These are phyloP conservation scores for Nowickia ferox DNA, from an alignment of 2,888 invertebrate species.

Conservation along the genomic window DNA sequence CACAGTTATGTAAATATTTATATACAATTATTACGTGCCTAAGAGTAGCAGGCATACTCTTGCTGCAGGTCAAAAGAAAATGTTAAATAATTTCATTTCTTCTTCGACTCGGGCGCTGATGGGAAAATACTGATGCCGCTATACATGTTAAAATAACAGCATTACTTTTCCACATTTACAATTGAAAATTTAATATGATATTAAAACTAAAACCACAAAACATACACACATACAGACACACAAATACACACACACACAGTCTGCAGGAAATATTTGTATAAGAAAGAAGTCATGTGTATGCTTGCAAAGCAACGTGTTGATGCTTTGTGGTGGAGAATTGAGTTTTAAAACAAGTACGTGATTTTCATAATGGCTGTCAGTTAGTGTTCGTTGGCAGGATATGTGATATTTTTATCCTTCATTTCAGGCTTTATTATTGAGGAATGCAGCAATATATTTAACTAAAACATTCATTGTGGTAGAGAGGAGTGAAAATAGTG, in stretches of 20 bases:
- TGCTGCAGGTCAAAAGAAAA: not conserved
- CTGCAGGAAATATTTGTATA: not conserved
- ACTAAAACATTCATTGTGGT: not conserved
- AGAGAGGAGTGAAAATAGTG: not conserved
- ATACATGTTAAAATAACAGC: not conserved
- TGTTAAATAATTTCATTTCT: not conserved
- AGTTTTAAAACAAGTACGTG: constrained; percentile 32
- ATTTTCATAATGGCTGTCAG: constrained; percentile 20
- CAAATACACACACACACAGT: not conserved
- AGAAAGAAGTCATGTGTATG: not conserved
- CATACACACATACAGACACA: not conserved
- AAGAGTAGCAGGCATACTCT: not conserved
- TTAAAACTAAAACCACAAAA: not conserved
- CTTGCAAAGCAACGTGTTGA: not conserved
- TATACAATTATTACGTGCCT: not conserved
- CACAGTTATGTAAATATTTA: not conserved
- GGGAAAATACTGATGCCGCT: not conserved
- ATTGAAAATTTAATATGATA: constrained; percentile 5
- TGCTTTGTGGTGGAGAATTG: constrained; percentile 16
- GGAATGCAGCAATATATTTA: constrained; percentile 16
- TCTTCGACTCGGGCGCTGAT: too few species aligned
- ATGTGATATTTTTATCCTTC: constrained; percentile 15
- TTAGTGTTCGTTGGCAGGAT: not conserved
- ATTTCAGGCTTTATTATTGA: not conserved
- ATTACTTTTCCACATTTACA: not conserved